Evolutionary conservation across 2,797 vertebrate species (phyloP).

Genomic region (Streptopelia turtur): DNA sequence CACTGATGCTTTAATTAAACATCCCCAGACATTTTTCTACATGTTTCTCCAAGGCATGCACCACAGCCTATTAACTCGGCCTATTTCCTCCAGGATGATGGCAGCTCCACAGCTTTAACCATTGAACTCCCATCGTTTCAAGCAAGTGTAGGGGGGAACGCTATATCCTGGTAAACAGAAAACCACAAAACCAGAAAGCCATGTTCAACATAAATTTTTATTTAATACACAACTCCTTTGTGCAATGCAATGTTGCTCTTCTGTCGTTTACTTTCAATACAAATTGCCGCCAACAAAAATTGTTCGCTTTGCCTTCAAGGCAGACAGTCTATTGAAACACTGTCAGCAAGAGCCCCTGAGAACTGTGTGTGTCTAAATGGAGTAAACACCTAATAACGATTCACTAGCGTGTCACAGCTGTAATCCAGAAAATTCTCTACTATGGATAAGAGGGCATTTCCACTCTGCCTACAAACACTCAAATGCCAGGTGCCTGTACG

Average conservation of each 20-base stretch:
- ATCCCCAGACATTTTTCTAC: constrained; percentile 52
- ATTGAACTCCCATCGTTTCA: not conserved
- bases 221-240: not conserved
- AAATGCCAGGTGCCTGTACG: not conserved
- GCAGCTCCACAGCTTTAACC: constrained; percentile 6
- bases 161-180: not conserved
- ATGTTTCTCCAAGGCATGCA: constrained; percentile 60
- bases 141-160: not conserved
- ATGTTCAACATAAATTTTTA: not conserved
- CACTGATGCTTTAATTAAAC: constrained; percentile 63
- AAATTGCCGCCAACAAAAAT: not conserved
- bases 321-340: not conserved
- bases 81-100: not conserved
- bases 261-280: not conserved
- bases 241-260: not conserved
- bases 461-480: not conserved
- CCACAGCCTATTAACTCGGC: constrained; percentile 23
- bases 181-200: not conserved
- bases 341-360: not conserved
- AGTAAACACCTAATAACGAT: not conserved
- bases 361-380: not conserved
- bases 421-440: not conserved
- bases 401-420: not conserved
- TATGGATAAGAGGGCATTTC: not conserved
- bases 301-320: not conserved